Conservation (phyloP, 1,140 invertebrate species). For the Drosophila nigrodunni region DNA sequence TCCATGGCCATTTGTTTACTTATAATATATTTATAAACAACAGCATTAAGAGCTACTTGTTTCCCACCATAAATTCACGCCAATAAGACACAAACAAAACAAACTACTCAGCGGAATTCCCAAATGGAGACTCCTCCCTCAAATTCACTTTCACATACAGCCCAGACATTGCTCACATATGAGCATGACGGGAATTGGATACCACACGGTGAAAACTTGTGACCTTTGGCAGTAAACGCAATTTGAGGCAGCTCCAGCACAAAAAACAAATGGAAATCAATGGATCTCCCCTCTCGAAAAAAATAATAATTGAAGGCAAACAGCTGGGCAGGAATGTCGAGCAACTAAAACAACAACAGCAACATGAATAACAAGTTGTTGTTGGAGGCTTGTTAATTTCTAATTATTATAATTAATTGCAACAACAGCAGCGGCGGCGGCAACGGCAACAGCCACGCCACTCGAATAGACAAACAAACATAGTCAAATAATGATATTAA, state of each 20-base stretch:
- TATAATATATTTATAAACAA: constrained; percentile 69
- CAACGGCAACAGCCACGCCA: constrained; percentile 34
- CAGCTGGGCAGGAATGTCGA: constrained; percentile 43
- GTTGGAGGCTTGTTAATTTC: constrained; percentile 70
- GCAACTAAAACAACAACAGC: constrained; percentile 24
- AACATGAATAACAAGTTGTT: constrained; percentile 40
- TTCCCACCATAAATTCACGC: constrained; percentile 74
- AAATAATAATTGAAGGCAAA: constrained; percentile 47
- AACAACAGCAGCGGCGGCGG: constrained; percentile 7
- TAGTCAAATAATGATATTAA: constrained; percentile 79
- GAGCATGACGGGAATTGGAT: constrained; percentile 35
- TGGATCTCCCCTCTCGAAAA: constrained; percentile 15
- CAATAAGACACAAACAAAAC: constrained; percentile 46
- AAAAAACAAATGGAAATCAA: constrained; percentile 42
- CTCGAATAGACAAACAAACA: constrained; percentile 60
- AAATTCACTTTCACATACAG: not conserved
- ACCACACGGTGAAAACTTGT: constrained; percentile 70
- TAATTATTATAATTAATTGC: constrained; percentile 82
- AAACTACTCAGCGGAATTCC: constrained; percentile 53
- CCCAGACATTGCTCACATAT: not conserved
- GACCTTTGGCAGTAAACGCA: constrained; percentile 59
- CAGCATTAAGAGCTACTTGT: constrained; percentile 45
- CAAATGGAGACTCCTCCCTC: constrained; percentile 13
- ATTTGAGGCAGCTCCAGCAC: constrained; percentile 46
- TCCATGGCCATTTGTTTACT: constrained; percentile 56